Evolutionary conservation across 2,888 invertebrate genomes (phyloP), one percentile per base, ranked within the genome.

Genomic region (Chrysolina haemoptera): DNA sequence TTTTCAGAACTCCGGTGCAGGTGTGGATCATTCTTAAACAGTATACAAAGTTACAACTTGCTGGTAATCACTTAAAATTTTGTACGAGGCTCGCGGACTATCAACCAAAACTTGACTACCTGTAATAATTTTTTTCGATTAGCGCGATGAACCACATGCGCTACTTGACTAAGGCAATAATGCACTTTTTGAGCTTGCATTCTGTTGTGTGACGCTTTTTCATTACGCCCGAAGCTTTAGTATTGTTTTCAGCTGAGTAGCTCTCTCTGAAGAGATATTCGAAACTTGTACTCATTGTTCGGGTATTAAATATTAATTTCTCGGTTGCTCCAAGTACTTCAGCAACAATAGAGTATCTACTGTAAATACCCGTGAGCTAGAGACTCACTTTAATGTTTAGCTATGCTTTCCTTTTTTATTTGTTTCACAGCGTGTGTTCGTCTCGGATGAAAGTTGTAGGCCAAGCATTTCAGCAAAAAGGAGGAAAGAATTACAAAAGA

Each of bases 181-280:
- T 63, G 70, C 68, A 74, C 59, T 71, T 67, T 43, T 71, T 41
- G 62, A 65, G 71, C 71, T 73, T 73, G 74, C 71, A 66, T 67
- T 63, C 35, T 48, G 67, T 55, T 67, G 74, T 53, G n/a, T 43
- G 70, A 68, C 27, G 68, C 62, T 59, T 70, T 71, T 75, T 73
- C 75, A 73, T 75, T 73, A 68, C 75, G 68, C 35, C 62, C 64
- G 41, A 71, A 62, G 76, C 69, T 68, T 66, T 67, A 59, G 68
- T 50, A 77, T 75, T 77, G 75, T 77, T 77, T 71, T 43, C 73
- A 35, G 63, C 71, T 75, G 73, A 77, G 77, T 77, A 75, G 73
- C 70, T 76, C 68, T 66, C 71, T 69, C 55, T 63, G 40, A 63
- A 55, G 70, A 71, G 71, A 77, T 71, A 75, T 75, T 71, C 63